Percentiles rank a stretch among this genome's conserved stretches.
phyloP scores from a whole-genome alignment of 2,113 vertebrate species.

The Oophaga pumilio region DNA sequence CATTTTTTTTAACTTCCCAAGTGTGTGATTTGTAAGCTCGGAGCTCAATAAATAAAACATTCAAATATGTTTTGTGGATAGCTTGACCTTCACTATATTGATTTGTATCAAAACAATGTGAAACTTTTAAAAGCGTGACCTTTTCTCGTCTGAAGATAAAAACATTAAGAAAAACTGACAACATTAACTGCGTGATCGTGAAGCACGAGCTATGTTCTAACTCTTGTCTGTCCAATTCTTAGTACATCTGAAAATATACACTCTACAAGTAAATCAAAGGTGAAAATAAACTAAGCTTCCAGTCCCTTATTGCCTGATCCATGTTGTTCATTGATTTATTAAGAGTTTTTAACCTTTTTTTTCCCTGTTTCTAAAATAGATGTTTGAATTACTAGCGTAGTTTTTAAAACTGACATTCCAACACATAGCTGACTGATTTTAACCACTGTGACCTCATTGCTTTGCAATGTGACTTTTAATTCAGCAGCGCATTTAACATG shows the following conservation, averaged over 20 bases:
- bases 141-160: constrained; percentile 68
- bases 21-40: constrained; percentile 65
- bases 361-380: constrained; percentile 25
- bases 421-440: constrained; percentile 48
- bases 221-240: constrained; percentile 42
- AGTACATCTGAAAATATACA: constrained; percentile 32
- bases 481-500: constrained; percentile 55
- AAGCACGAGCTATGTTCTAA: constrained; percentile 36
- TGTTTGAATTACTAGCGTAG: constrained; percentile 17
- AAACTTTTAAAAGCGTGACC: constrained; percentile 65
- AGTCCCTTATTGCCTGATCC: constrained; percentile 16
- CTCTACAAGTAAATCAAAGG: constrained; percentile 30
- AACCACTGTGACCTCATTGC: constrained; percentile 52
- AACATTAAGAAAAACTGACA: constrained; percentile 63
- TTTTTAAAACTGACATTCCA: constrained; percentile 43
- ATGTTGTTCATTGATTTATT: constrained; percentile 34
- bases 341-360: constrained; percentile 20
- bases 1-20: constrained; percentile 34
- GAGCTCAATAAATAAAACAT: constrained; percentile 67
- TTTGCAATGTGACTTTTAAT: constrained; percentile 55
- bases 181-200: constrained; percentile 55
- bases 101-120: constrained; percentile 69
- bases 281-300: constrained; percentile 35
- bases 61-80: constrained; percentile 62
- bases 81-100: constrained; percentile 67